Evolutionary conservation across 1,140 invertebrate species (phyloP).

Genomic region (Anoplophora glabripennis): DNA sequence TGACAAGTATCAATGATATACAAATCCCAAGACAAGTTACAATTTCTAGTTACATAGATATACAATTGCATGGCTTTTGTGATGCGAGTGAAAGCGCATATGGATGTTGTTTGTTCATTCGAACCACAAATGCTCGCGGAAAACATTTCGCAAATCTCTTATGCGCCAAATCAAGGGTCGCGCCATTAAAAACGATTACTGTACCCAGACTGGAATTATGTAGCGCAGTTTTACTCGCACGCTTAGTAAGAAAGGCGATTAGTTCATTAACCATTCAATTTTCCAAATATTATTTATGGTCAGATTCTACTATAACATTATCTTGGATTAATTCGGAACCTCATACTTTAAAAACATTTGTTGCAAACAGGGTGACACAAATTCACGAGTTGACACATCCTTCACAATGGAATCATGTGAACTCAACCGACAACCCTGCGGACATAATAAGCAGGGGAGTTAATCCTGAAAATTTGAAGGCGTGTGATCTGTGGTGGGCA

Average conservation of each 20-base stretch:
- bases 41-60: not conserved
- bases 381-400: conserved; percentile 35
- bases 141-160: conserved; percentile 5
- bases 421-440: conserved; percentile 44
- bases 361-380: conserved; percentile 46
- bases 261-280: not conserved
- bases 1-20: too few relatives aligned
- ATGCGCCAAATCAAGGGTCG: conserved; percentile 42
- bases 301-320: conserved; percentile 39
- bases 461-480: conserved; percentile 23
- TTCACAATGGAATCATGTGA: conserved; percentile 48
- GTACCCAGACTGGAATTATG: conserved; percentile 43
- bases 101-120: conserved; percentile 36
- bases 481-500: conserved; percentile 43
- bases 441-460: too few relatives aligned
- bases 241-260: conserved; percentile 18
- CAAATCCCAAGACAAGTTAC: conserved; percentile 28
- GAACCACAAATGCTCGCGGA: not conserved
- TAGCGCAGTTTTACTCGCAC: conserved; percentile 41
- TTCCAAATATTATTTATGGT: conserved; percentile 24
- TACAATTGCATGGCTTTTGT: conserved; percentile 42
- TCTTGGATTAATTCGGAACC: conserved; percentile 44
- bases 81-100: conserved; percentile 42
- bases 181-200: conserved; percentile 41
- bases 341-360: conserved; percentile 41